These are phyloP conservation scores for Falco punctatus DNA, from an alignment of 2,113 vertebrate species.

Conservation along the genomic window DNA sequence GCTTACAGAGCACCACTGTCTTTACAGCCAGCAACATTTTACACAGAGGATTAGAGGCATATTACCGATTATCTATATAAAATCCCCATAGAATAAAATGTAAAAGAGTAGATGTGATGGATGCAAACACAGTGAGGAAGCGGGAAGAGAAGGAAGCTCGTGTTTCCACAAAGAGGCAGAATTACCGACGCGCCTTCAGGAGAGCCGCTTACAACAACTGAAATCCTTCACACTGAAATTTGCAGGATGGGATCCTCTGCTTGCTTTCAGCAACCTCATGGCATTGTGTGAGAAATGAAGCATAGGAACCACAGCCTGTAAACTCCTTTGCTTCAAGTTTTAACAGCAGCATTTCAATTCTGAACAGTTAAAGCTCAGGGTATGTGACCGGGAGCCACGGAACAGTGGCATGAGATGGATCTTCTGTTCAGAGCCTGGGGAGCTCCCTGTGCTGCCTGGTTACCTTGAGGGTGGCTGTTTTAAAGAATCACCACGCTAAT, in stretches of 20 bases:
- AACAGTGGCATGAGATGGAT: not conserved
- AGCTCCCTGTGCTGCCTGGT: not conserved
- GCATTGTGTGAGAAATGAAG: not conserved
- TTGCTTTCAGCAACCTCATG: not conserved
- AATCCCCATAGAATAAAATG: not conserved
- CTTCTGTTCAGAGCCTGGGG: not conserved
- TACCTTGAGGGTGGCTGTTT: not conserved
- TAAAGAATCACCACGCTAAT: not conserved
- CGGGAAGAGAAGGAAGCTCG: fast-evolving
- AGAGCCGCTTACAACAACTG: fast-evolving
- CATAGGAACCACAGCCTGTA: not conserved
- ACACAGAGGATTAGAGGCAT: not conserved
- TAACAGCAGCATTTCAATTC: not conserved
- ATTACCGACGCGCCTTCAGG: not conserved
- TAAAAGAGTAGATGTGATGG: not conserved
- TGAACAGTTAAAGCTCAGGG: not conserved
- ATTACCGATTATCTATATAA: not conserved
- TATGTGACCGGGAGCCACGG: not conserved
- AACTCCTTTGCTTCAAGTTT: not conserved
- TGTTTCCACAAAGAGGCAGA: not conserved
- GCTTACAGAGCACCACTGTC: not conserved
- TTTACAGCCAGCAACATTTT: not conserved
- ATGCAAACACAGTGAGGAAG: not conserved
- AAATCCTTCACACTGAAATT: not conserved
- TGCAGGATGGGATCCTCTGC: not conserved